These are phyloP conservation scores for Tympanoctomys barrerae DNA, from an alignment of 2,797 vertebrate genomes.

Conservation along the genomic window DNA sequence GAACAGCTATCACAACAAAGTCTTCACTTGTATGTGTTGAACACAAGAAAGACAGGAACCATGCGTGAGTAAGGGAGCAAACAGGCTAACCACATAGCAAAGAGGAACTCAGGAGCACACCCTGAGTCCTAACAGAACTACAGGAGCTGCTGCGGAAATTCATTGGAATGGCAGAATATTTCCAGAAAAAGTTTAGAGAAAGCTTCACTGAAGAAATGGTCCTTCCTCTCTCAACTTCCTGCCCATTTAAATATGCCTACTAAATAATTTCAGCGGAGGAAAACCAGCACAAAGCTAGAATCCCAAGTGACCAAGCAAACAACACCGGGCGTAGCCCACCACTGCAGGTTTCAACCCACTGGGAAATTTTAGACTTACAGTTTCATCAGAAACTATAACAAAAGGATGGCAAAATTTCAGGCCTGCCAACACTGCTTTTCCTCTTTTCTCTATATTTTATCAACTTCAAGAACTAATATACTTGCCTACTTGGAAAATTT, in stretches of 20 bases:
- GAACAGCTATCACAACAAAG: not conserved
- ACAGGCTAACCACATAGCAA: not conserved
- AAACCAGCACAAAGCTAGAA: not conserved
- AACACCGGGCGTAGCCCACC: not conserved
- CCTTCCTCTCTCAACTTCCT: not conserved
- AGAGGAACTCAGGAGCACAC: not conserved
- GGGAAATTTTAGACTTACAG: not conserved
- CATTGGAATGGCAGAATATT: not conserved
- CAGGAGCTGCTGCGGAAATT: not conserved
- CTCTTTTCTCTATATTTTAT: not conserved
- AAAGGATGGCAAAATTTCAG: not conserved
- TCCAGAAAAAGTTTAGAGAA: not conserved
- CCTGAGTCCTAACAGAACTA: not conserved
- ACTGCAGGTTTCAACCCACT: not conserved
- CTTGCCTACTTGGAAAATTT: not conserved
- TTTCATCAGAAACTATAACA: not conserved
- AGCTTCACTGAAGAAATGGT: not conserved
- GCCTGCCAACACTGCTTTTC: not conserved
- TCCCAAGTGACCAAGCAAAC: not conserved
- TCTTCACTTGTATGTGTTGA: not conserved
- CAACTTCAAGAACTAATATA: not conserved
- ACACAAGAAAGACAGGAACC: not conserved
- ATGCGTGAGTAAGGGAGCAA: not conserved
- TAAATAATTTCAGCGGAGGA: not conserved
- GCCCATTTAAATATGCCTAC: conserved; percentile 1